A percentile compares a stretch with the other conserved stretches of the same genome.
Conservation (phyloP, 2,797 vertebrate species). For the Mallotus villosus region DNA sequence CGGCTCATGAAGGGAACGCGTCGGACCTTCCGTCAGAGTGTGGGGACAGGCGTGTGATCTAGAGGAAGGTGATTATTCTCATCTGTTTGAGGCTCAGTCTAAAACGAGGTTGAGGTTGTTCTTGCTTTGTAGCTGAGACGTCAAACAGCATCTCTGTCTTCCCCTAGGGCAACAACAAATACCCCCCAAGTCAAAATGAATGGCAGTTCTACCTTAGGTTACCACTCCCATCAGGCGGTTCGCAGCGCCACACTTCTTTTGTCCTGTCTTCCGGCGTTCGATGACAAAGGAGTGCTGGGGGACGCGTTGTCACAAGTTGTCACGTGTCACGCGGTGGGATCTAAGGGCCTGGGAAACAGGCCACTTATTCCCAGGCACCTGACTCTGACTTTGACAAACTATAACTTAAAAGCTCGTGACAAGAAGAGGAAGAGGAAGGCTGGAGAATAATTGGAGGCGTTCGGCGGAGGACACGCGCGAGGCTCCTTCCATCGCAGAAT, state of each 20-base stretch:
- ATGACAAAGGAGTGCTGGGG: constrained; percentile 33
- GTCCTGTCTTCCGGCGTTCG: constrained; percentile 53
- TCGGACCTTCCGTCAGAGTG: constrained; percentile 52
- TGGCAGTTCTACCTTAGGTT: constrained; percentile 59
- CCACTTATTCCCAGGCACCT: constrained; percentile 19
- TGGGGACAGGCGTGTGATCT: constrained; percentile 56
- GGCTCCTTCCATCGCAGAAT: constrained; percentile 26
- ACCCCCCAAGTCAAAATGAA: constrained; percentile 56
- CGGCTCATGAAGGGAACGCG: not conserved
- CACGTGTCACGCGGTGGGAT: constrained; percentile 39
- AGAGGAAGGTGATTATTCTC: constrained; percentile 59
- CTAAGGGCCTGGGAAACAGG: constrained; percentile 33
- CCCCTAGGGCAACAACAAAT: constrained; percentile 50
- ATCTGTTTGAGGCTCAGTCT: constrained; percentile 56
- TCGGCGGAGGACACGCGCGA: constrained; percentile 32
- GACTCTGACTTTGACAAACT: not conserved
- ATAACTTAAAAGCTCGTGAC: constrained; percentile 44
- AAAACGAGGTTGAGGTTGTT: constrained; percentile 37
- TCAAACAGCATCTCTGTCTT: constrained; percentile 46
- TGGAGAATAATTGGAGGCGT: constrained; percentile 25
- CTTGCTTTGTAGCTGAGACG: constrained; percentile 57
- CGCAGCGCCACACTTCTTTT: constrained; percentile 44
- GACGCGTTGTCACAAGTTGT: constrained; percentile 46
- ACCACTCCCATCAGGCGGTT: constrained; percentile 59
- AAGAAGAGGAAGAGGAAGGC: constrained; percentile 20